Evolutionary conservation across 2,797 vertebrate species (phyloP).

Genomic region (Platalea minor): DNA sequence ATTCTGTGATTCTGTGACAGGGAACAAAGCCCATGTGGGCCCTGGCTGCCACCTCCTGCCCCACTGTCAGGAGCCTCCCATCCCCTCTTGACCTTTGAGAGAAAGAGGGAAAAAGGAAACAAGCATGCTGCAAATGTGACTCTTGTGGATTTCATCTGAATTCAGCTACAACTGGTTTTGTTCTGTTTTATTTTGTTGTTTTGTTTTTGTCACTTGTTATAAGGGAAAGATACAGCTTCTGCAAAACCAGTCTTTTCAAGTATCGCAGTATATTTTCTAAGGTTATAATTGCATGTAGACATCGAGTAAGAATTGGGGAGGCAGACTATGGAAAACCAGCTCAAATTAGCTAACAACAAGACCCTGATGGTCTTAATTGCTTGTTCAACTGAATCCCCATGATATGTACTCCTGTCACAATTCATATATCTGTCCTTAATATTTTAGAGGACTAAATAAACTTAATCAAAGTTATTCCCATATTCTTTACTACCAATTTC

Average conservation of each 20-base stretch:
- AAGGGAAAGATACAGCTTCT: background rate
- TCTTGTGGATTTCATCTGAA: background rate
- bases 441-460: background rate
- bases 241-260: background rate
- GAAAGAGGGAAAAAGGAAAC: background rate
- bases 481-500: background rate
- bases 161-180: background rate
- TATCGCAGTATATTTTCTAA: background rate
- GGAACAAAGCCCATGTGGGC: background rate
- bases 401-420: background rate
- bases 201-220: background rate
- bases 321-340: background rate
- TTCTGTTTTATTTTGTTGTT: background rate
- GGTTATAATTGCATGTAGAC: background rate
- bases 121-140: background rate
- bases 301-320: background rate
- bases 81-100: background rate
- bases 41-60: background rate
- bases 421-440: background rate
- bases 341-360: background rate
- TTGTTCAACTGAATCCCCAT: background rate
- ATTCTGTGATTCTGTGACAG: background rate
- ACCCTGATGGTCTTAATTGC: background rate
- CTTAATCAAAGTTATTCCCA: background rate
- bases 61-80: rapidly evolving